A percentile compares a stretch with the other conserved stretches of the same genome.
Conservation (phyloP, 1,140 invertebrate species). For the Oreohelix idahoensis region DNA sequence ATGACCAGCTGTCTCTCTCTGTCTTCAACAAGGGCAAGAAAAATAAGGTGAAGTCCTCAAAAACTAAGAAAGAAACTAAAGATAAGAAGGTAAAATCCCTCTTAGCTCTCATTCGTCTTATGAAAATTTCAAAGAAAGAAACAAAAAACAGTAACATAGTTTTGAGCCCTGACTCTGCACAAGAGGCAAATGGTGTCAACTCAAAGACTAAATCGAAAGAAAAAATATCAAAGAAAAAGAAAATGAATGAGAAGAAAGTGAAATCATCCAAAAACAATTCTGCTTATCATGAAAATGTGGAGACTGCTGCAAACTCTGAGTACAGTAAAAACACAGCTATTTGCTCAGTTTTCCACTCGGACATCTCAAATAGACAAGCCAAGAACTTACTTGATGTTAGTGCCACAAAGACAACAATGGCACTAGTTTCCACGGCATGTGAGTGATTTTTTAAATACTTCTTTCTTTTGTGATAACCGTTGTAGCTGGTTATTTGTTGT, state of each 20-base stretch:
- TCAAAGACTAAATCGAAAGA: background rate
- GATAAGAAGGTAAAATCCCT: slow-evolving; percentile 60
- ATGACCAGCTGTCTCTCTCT: background rate
- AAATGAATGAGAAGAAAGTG: background rate
- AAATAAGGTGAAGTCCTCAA: slow-evolving; percentile 36
- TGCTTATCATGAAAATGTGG: background rate
- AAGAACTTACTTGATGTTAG: background rate
- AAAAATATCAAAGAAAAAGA: background rate
- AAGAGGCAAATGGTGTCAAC: background rate
- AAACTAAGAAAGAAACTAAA: slow-evolving; percentile 30
- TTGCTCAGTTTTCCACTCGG: slow-evolving; percentile 53
- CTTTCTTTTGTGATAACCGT: no score
- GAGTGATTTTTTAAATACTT: slow-evolving; percentile 32
- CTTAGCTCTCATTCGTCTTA: slow-evolving; percentile 61
- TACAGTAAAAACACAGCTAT: slow-evolving; percentile 56
- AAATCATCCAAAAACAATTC: background rate
- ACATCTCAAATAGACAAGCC: slow-evolving; percentile 27
- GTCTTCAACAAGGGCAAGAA: slow-evolving; percentile 52
- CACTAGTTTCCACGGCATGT: slow-evolving; percentile 58
- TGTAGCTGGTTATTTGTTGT: no score
- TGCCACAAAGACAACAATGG: background rate
- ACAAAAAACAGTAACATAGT: background rate
- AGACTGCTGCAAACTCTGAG: slow-evolving; percentile 45
- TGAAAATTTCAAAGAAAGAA: background rate
- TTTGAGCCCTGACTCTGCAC: background rate